Conservation (phyloP, 1,140 invertebrate species). For the Plodia interpunctella region DNA sequence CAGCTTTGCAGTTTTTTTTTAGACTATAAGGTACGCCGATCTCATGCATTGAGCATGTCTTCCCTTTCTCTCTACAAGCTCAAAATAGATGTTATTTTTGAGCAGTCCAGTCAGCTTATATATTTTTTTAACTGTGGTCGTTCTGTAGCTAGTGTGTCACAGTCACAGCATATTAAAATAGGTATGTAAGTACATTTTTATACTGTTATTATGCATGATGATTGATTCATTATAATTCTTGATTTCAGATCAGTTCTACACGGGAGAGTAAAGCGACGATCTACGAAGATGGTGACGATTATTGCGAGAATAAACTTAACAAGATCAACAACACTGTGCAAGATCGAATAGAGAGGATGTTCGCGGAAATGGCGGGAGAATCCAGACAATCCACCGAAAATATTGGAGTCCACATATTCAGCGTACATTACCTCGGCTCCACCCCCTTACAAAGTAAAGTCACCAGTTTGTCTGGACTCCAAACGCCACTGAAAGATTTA, state of each 20-base stretch:
- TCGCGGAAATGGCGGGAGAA: constrained; percentile 87
- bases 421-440: constrained; percentile 90
- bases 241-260: constrained; percentile 49
- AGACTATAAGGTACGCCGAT: too few relatives aligned
- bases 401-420: constrained; percentile 78
- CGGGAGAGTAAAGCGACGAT: constrained; percentile 47
- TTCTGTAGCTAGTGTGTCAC: too few relatives aligned
- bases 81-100: neutral
- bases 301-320: constrained; percentile 58
- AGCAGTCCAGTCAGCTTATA: too few relatives aligned
- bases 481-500: constrained; percentile 88
- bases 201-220: too few relatives aligned
- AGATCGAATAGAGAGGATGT: constrained; percentile 90
- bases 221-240: constrained; percentile 11
- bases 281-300: constrained; percentile 61
- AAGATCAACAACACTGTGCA: constrained; percentile 85
- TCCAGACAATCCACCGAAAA: constrained; percentile 64
- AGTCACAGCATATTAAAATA: too few relatives aligned
- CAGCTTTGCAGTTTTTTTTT: neutral
- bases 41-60: neutral
- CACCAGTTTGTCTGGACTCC: constrained; percentile 88
- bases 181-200: too few relatives aligned
- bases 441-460: constrained; percentile 87
- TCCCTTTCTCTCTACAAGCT: neutral
- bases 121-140: too few relatives aligned